Evolutionary conservation across 1,140 invertebrate genomes (phyloP).

Genomic region (Lycorma delicatula): DNA sequence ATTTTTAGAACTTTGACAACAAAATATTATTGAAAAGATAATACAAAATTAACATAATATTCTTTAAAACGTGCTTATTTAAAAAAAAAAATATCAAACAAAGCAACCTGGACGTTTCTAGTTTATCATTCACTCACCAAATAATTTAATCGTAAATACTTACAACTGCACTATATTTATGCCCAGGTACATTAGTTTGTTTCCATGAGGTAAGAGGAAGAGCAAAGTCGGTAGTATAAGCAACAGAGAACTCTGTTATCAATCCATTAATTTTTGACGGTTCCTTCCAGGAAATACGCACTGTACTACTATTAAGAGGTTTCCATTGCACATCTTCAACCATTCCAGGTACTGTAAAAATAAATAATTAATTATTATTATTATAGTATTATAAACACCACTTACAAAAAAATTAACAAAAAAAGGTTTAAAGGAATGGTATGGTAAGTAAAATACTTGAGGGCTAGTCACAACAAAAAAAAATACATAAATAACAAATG

Average conservation of each 20-base stretch:
- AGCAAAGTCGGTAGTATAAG: slow-evolving; percentile 37
- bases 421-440: too few species aligned
- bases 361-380: slow-evolving; percentile 2
- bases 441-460: too few species aligned
- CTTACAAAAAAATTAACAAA: too few species aligned
- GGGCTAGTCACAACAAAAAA: too few species aligned
- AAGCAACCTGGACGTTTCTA: too few species aligned
- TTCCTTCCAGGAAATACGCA: slow-evolving; percentile 44
- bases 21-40: neutral
- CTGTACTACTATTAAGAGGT: slow-evolving; percentile 39
- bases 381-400: neutral
- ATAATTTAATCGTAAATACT: slow-evolving; percentile 4
- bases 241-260: slow-evolving; percentile 41
- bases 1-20: too few species aligned
- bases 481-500: too few species aligned
- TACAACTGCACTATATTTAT: slow-evolving; percentile 34
- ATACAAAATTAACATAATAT: too few species aligned
- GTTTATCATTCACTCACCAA: neutral
- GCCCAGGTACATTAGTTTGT: slow-evolving; percentile 38
- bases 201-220: slow-evolving; percentile 36
- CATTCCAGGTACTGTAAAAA: slow-evolving; percentile 41
- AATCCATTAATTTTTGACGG: slow-evolving; percentile 41
- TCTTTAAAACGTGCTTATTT: too few species aligned
- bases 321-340: slow-evolving; percentile 44
- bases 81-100: too few species aligned